Conservation (phyloP, 2,113 vertebrate genomes). For the Seriola dumerili region DNA sequence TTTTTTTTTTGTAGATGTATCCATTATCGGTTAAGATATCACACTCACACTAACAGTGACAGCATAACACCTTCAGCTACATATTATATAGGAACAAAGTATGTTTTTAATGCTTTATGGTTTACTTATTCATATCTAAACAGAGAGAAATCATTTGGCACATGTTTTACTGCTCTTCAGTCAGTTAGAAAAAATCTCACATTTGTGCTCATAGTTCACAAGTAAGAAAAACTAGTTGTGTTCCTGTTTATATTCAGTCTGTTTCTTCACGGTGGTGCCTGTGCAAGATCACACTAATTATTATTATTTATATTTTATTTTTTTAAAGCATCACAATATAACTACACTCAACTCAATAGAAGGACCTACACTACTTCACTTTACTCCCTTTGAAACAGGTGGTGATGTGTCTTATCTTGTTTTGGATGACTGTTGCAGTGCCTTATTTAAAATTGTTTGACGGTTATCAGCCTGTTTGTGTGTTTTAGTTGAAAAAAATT, state of each 20-base stretch:
- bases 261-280: constrained; percentile 49
- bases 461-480: constrained; percentile 47
- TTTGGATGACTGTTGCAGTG: constrained; percentile 70
- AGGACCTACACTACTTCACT: constrained; percentile 75
- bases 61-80: neutral
- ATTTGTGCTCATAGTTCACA: neutral
- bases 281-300: constrained; percentile 45
- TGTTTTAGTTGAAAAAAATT: constrained; percentile 50
- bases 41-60: constrained; percentile 3
- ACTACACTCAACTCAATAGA: constrained; percentile 36
- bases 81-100: constrained; percentile 6
- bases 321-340: constrained; percentile 39
- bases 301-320: constrained; percentile 44
- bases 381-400: constrained; percentile 37
- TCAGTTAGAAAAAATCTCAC: neutral
- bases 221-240: constrained; percentile 10
- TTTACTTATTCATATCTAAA: neutral
- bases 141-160: neutral
- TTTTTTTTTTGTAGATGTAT: neutral
- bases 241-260: constrained; percentile 9
- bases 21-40: neutral
- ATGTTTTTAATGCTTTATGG: neutral
- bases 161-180: neutral
- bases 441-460: constrained; percentile 73
- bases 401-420: constrained; percentile 28